A percentile compares a stretch with the other conserved stretches of the same genome.
Evolutionary conservation across 2,797 vertebrate genomes (phyloP).

Genomic region (Loris lydekkerianus): DNA sequence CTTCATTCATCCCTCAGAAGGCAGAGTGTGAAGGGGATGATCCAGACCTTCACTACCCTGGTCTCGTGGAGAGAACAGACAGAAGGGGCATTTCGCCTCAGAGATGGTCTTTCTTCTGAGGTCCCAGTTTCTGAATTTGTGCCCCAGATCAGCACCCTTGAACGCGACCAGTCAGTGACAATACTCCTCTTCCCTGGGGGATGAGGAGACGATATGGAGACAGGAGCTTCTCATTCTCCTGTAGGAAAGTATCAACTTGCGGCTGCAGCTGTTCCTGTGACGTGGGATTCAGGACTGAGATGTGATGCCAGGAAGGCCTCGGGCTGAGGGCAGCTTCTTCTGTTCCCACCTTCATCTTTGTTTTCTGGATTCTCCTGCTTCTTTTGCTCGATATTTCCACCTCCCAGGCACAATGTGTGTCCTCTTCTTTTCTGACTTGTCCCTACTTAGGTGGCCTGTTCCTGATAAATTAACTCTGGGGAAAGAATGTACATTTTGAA

Average conservation of each 20-base stretch:
- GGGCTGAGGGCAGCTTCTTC: background rate
- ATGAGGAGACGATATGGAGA: background rate
- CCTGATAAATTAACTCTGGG: constrained; percentile 28
- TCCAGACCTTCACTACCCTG: background rate
- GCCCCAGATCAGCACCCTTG: background rate
- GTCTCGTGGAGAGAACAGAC: background rate
- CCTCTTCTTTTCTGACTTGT: background rate
- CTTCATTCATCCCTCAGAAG: background rate
- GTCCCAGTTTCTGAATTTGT: background rate
- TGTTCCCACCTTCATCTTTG: background rate
- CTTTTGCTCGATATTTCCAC: background rate
- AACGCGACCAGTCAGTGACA: background rate
- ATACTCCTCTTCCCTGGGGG: background rate
- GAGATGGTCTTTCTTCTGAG: background rate
- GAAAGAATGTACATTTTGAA: background rate
- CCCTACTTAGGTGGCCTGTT: background rate
- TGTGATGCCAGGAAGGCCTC: background rate
- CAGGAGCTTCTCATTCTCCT: background rate
- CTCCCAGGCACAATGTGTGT: background rate
- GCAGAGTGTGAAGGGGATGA: background rate
- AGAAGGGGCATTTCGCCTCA: background rate
- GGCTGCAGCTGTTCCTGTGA: background rate
- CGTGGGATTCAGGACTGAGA: background rate
- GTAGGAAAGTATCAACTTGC: background rate
- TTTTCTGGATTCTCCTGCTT: background rate